Conservation (phyloP, 1,140 invertebrate species). For the Saccostrea echinata region DNA sequence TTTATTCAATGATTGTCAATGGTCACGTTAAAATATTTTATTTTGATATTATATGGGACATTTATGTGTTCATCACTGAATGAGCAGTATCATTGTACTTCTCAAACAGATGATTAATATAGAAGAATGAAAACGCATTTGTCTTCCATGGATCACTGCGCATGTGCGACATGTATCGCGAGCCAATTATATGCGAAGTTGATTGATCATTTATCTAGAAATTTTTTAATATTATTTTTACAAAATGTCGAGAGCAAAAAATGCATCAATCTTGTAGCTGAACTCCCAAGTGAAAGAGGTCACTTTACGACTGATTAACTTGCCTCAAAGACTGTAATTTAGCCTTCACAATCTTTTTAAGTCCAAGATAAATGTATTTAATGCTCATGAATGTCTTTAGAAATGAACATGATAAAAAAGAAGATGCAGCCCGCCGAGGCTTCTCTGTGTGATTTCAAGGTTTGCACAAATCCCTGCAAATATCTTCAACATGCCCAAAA, state of each 20-base stretch:
- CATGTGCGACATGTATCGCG: conserved; percentile 37
- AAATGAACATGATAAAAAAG: conserved; percentile 16
- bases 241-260: conserved; percentile 36
- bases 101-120: conserved; percentile 28
- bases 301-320: conserved; percentile 20
- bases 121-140: conserved; percentile 28
- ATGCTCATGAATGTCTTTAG: conserved; percentile 34
- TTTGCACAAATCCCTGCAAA: neutral
- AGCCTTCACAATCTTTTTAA: conserved; percentile 34
- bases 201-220: conserved; percentile 39
- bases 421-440: neutral
- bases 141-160: conserved; percentile 13
- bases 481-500: neutral
- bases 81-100: neutral
- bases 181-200: conserved; percentile 30
- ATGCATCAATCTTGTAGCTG: conserved; percentile 34
- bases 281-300: conserved; percentile 14
- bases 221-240: conserved; percentile 40
- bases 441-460: neutral
- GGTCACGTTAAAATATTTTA: conserved; percentile 2
- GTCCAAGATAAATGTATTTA: conserved; percentile 39
- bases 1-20: neutral
- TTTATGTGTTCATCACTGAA: conserved; percentile 23
- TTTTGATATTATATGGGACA: neutral
- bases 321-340: conserved; percentile 32